Conservation (phyloP, 2,797 vertebrate genomes). For the Anguilla anguilla region DNA sequence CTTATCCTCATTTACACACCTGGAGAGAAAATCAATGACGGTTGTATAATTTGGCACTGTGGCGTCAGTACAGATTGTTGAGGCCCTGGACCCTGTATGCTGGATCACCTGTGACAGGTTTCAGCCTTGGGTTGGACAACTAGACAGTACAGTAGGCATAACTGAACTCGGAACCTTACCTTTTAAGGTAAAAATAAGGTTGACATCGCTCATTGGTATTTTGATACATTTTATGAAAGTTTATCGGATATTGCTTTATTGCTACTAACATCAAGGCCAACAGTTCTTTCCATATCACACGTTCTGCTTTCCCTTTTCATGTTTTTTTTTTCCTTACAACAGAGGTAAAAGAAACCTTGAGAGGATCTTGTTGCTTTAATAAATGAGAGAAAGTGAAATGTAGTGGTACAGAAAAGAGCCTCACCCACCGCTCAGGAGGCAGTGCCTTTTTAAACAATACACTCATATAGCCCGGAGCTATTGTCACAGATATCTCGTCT, state of each 20-base stretch:
- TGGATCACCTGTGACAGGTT: neutral
- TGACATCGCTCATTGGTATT: neutral
- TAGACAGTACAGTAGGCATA: neutral
- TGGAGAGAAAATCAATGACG: neutral
- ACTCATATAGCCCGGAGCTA: slow-evolving; percentile 65
- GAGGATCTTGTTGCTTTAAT: slow-evolving; percentile 55
- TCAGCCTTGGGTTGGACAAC: neutral
- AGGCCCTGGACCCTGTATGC: neutral
- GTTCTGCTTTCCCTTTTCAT: slow-evolving; percentile 20
- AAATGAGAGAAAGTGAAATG: slow-evolving; percentile 64
- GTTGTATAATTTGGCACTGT: neutral
- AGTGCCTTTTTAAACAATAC: slow-evolving; percentile 61
- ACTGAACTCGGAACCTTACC: neutral
- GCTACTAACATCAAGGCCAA: neutral
- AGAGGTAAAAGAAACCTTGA: slow-evolving; percentile 59
- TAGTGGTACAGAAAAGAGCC: slow-evolving; percentile 58
- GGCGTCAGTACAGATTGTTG: neutral
- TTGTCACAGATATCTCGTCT: slow-evolving; percentile 62
- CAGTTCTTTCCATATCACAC: neutral
- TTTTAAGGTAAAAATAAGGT: neutral
- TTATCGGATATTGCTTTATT: neutral
- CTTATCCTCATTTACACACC: neutral
- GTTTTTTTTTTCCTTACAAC: slow-evolving; percentile 48
- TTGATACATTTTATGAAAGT: neutral
- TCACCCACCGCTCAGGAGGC: slow-evolving; percentile 38